Conservation (phyloP, 2,797 vertebrate species). For the Aeoliscus strigatus region DNA sequence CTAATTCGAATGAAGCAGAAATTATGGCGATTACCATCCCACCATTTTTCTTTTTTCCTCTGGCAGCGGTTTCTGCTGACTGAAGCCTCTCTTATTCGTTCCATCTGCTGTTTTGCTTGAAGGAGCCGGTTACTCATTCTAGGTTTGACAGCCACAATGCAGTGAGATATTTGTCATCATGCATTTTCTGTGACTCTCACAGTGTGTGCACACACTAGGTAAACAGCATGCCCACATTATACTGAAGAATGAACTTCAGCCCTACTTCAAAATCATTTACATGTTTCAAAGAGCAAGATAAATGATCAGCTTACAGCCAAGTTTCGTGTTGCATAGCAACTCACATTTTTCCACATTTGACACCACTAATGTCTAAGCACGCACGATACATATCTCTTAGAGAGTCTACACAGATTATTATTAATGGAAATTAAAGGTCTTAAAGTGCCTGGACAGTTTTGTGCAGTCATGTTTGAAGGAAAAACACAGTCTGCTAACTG, state of each 20-base stretch:
- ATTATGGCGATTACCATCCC: constrained; percentile 29
- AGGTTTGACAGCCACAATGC: constrained; percentile 10
- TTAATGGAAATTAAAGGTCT: background rate
- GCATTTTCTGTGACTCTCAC: constrained; percentile 10
- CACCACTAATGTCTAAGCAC: constrained; percentile 14
- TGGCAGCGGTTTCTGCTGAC: constrained; percentile 44
- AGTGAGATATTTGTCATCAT: constrained; percentile 14
- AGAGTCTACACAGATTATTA: constrained; percentile 3
- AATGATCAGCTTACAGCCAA: constrained; percentile 22
- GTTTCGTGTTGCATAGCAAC: constrained; percentile 49
- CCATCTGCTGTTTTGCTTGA: constrained; percentile 32
- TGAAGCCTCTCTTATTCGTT: constrained; percentile 39
- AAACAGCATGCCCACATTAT: constrained; percentile 3
- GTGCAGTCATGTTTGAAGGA: constrained; percentile 16
- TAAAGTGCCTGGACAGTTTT: too few species aligned
- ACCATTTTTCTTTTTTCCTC: constrained; percentile 30
- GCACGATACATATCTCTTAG: constrained; percentile 9
- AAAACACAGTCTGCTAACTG: constrained; percentile 40
- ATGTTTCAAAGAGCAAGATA: constrained; percentile 13
- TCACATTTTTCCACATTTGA: constrained; percentile 24
- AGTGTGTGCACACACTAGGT: constrained; percentile 1
- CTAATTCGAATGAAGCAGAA: constrained; percentile 18
- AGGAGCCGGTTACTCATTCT: constrained; percentile 23
- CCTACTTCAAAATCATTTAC: constrained; percentile 26
- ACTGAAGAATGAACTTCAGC: background rate